Conservation (phyloP, 2,888 invertebrate species). For the Tethea ocularis region DNA sequence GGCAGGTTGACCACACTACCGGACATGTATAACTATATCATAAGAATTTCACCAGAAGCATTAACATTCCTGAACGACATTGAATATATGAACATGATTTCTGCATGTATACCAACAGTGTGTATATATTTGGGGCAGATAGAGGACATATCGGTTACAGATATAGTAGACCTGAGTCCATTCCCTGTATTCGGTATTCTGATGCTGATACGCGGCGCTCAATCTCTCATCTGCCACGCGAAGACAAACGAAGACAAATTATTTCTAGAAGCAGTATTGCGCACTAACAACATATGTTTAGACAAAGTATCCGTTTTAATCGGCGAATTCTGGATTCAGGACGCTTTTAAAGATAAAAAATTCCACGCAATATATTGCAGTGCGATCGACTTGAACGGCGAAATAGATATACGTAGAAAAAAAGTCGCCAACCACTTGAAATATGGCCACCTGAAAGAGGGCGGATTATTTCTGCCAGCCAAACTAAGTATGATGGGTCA, state of each 20-base stretch:
- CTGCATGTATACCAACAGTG: not conserved
- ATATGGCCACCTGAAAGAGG: conserved; percentile 10
- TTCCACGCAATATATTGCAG: conserved; percentile 16
- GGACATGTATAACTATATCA: not conserved
- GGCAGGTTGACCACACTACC: conserved; percentile 7
- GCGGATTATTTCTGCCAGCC: conserved; percentile 16
- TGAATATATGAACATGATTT: conserved; percentile 26
- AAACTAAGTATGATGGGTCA: conserved; percentile 12
- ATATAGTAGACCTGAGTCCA: conserved; percentile 76
- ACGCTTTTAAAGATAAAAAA: conserved; percentile 9
- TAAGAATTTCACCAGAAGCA: conserved; percentile 7
- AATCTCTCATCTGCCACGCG: conserved; percentile 51
- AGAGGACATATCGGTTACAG: conserved; percentile 7
- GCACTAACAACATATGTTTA: conserved; percentile 11
- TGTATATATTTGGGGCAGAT: conserved; percentile 13
- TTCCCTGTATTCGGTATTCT: conserved; percentile 81
- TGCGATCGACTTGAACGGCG: conserved; percentile 13
- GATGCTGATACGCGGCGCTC: conserved; percentile 61
- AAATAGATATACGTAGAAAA: conserved; percentile 13
- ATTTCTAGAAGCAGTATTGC: conserved; percentile 13
- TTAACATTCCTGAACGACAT: conserved; percentile 20
- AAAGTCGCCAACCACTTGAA: conserved; percentile 8
- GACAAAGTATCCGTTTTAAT: conserved; percentile 11
- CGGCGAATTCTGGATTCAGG: conserved; percentile 6
- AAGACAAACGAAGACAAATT: conserved; percentile 7